Conservation (phyloP, 2,113 vertebrate genomes). For the Sceloporus undulatus region DNA sequence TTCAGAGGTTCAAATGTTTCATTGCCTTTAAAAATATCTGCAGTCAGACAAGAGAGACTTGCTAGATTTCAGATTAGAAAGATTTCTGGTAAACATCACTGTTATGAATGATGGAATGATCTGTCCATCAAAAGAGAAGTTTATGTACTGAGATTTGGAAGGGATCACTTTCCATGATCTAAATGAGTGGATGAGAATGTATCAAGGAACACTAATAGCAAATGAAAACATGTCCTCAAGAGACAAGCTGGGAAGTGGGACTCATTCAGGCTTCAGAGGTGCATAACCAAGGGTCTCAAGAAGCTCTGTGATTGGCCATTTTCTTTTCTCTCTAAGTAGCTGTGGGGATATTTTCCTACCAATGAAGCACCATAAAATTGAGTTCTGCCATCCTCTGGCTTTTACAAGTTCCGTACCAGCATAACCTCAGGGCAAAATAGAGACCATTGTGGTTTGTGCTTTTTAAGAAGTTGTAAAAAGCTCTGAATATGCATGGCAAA, state of each 20-base stretch:
- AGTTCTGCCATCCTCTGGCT: neutral
- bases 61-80: neutral
- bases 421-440: neutral
- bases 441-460: neutral
- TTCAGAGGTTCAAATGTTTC: neutral
- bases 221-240: neutral
- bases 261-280: neutral
- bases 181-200: neutral
- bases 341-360: neutral
- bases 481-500: neutral
- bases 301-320: rapidly evolving
- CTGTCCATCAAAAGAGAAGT: rapidly evolving
- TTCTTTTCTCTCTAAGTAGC: neutral
- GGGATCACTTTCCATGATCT: neutral
- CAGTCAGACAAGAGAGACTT: neutral
- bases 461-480: conserved; percentile 6
- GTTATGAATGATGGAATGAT: neutral
- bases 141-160: neutral
- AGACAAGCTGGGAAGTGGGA: rapidly evolving
- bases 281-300: neutral
- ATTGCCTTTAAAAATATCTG: neutral
- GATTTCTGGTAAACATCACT: rapidly evolving
- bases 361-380: neutral
- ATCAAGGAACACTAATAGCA: neutral
- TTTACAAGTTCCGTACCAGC: neutral